Percentiles rank a stretch among this genome's conserved stretches.
Conservation (phyloP, 2,113 vertebrate genomes). For the Podilymbus podiceps region DNA sequence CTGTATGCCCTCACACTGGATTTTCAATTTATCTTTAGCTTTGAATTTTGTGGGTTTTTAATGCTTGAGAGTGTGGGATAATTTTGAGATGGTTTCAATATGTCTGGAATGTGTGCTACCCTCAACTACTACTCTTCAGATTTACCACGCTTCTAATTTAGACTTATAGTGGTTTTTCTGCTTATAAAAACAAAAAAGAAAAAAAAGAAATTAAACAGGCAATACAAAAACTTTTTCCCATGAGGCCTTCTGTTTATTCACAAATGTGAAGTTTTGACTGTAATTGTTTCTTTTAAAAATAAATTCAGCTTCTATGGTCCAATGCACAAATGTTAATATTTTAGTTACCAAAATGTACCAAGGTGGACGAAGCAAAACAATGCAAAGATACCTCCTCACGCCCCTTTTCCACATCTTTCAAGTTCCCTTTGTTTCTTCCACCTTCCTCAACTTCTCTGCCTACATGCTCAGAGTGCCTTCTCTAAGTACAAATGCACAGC, state of each 20-base stretch:
- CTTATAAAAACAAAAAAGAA: background rate
- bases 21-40: background rate
- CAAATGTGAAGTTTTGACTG: background rate
- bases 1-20: background rate
- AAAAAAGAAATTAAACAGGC: background rate
- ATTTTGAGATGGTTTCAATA: background rate
- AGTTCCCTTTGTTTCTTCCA: background rate
- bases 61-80: background rate
- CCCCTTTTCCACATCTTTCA: background rate
- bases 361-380: background rate
- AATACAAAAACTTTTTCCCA: background rate
- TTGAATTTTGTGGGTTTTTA: background rate
- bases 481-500: background rate
- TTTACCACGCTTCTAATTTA: background rate
- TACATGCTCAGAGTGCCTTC: background rate
- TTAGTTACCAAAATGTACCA: background rate
- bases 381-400: background rate
- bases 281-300: background rate
- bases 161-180: background rate
- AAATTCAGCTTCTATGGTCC: background rate
- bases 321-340: background rate
- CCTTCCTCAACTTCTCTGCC: background rate
- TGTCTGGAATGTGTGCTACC: background rate
- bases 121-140: background rate
- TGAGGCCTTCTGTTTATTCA: background rate